Evolutionary conservation across 2,113 vertebrate species (phyloP).

Genomic region (Ammodytes dubius): DNA sequence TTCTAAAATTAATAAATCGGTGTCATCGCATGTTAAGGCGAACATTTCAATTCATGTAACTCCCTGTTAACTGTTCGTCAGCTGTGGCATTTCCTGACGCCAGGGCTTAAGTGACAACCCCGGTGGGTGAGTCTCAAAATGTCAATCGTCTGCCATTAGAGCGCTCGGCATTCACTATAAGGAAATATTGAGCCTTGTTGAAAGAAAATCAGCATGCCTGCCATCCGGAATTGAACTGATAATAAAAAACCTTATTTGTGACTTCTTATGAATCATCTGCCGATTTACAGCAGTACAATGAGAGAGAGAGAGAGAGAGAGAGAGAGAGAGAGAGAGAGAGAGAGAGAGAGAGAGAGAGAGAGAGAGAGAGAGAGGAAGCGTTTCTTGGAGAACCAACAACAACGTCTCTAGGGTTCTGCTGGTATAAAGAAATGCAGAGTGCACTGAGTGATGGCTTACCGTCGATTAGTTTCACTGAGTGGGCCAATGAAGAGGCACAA

Average conservation of each 20-base stretch:
- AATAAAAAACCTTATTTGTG: constrained; percentile 61
- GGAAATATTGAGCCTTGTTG: constrained; percentile 48
- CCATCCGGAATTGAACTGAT: constrained; percentile 48
- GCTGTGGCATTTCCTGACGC: constrained; percentile 53
- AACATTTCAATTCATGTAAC: constrained; percentile 44
- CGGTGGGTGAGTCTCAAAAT: constrained; percentile 59
- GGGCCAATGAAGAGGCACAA: constrained; percentile 60
- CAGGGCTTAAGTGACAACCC: constrained; percentile 33
- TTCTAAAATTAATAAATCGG: neutral
- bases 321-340: no score
- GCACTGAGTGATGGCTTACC: constrained; percentile 46
- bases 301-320: neutral
- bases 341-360: constrained; percentile 1
- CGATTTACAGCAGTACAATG: constrained; percentile 53
- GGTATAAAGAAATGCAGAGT: constrained; percentile 34
- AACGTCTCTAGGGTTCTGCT: constrained; percentile 43
- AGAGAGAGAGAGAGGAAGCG: constrained; percentile 7
- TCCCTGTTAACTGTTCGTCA: constrained; percentile 40
- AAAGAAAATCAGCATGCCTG: constrained; percentile 43
- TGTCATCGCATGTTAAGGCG: constrained; percentile 22
- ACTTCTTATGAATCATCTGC: constrained; percentile 62
- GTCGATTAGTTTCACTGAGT: constrained; percentile 66
- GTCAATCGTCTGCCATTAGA: constrained; percentile 68
- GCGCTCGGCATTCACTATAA: constrained; percentile 62
- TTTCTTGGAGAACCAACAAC: constrained; percentile 46